Conservation (phyloP, 2,113 vertebrate species). For the Bubo blakistoni region DNA sequence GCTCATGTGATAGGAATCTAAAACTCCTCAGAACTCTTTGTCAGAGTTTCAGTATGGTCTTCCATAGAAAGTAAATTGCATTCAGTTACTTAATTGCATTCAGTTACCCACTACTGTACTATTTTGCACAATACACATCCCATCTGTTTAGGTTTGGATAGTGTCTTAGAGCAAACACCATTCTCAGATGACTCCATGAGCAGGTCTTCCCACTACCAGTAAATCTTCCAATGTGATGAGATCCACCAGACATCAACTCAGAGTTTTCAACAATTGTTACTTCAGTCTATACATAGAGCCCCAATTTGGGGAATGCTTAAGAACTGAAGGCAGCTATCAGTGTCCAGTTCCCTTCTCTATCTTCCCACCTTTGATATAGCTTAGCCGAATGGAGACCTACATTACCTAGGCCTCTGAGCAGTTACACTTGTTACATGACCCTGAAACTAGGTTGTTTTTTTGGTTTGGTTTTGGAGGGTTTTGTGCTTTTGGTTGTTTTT, state of each 20-base stretch:
- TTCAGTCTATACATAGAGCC: not conserved
- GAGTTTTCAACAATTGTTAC: not conserved
- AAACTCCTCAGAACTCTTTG: not conserved
- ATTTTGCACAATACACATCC: not conserved
- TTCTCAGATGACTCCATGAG: not conserved
- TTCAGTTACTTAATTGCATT: not conserved
- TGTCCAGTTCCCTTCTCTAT: not conserved
- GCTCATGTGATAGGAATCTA: not conserved
- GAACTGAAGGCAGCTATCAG: not conserved
- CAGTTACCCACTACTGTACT: not conserved
- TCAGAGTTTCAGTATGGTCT: not conserved
- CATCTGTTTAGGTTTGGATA: not conserved
- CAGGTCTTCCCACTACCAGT: not conserved
- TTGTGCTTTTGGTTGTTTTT: not conserved
- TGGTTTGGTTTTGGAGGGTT: not conserved
- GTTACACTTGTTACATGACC: not conserved
- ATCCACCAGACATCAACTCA: not conserved
- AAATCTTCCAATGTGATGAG: not conserved
- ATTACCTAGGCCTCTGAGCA: not conserved
- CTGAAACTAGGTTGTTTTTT: not conserved
- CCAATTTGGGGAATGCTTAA: not conserved
- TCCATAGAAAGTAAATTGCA: not conserved
- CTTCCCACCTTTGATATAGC: not conserved
- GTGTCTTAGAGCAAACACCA: not conserved
- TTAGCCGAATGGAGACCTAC: not conserved